Conservation (phyloP, 2,888 invertebrate species). For the Notodonta ziczac region DNA sequence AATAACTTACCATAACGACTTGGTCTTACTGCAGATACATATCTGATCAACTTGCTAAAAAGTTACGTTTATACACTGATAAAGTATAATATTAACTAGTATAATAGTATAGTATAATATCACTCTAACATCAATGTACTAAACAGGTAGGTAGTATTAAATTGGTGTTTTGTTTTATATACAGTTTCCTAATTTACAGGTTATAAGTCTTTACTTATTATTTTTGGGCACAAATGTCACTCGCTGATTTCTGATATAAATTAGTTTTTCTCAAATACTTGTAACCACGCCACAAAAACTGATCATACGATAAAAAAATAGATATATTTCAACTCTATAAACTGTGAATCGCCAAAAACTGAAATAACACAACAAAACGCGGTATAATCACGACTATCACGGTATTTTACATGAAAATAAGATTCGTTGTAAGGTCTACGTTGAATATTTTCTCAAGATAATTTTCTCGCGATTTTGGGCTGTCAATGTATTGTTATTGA, state of each 20-base stretch:
- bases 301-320: constrained; percentile 34
- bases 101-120: no score
- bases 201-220: constrained; percentile 28
- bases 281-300: constrained; percentile 31
- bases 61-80: constrained; percentile 5
- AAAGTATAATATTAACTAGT: constrained; percentile 12
- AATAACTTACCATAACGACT: constrained; percentile 40
- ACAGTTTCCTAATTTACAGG: constrained; percentile 31
- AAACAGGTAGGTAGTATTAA: constrained; percentile 19
- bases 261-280: constrained; percentile 21
- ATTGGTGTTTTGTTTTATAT: constrained; percentile 36
- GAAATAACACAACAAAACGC: constrained; percentile 34
- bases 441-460: constrained; percentile 42
- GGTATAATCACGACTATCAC: constrained; percentile 28
- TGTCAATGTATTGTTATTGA: constrained; percentile 65
- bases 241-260: constrained; percentile 22
- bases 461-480: constrained; percentile 54
- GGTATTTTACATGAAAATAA: constrained; percentile 37
- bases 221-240: constrained; percentile 29
- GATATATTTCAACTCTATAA: constrained; percentile 31
- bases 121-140: constrained; percentile 35
- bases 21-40: constrained; percentile 22
- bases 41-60: constrained; percentile 23
- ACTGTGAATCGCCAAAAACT: constrained; percentile 19
- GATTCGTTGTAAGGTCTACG: constrained; percentile 70